Evolutionary conservation across 2,797 vertebrate genomes (phyloP), one percentile per base, ranked within the genome.

Genomic region (Pangasius krempfi): DNA sequence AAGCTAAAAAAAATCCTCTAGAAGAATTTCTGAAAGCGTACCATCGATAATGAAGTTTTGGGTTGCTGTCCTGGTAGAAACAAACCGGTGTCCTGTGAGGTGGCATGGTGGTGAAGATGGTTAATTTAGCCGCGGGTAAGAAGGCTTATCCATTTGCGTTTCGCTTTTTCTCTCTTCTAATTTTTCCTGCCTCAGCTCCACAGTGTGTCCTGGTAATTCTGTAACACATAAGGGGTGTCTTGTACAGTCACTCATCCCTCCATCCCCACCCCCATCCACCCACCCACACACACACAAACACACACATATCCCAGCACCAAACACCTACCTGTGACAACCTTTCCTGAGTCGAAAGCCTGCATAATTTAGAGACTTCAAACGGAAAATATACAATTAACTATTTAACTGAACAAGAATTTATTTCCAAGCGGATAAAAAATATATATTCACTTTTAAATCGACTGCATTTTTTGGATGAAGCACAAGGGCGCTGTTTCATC

Each of bases 271-370:
- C 84, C 87, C 64, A 40, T 14, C n/a, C 30, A n/a, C 14, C 30
- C 82, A n/a, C 37, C 20, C 78, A 12, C 58, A 5, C 20, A 12
- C 84, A n/a, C 68, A 2, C 68, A 10, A 30, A 78, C 72, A 27
- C 72, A 78, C 73, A 60, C 52, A 75, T 16, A 85, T 44, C 64
- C 30, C 73, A 82, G 66, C 87, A 56, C 60, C 80, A 85, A 86
- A 88, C 90, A 91, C 89, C 79, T 90, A 90, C 81, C 87, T 90
- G 89, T 76, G 81, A 91, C 88, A 73, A 85, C 60, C 73, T 86
- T 18, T 64, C n/a, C 75, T 79, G 44, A 16, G 40, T 64, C 25
- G 44, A 62, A 83, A 83, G 25, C n/a, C 40, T 47, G 40, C 7
- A 0, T 66, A 18, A 22, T 37, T 84, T 22, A 50, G 16, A 33